These are phyloP conservation scores for Drosophila pseudoananassae DNA, from an alignment of 1,140 invertebrate species.

Conservation along the genomic window DNA sequence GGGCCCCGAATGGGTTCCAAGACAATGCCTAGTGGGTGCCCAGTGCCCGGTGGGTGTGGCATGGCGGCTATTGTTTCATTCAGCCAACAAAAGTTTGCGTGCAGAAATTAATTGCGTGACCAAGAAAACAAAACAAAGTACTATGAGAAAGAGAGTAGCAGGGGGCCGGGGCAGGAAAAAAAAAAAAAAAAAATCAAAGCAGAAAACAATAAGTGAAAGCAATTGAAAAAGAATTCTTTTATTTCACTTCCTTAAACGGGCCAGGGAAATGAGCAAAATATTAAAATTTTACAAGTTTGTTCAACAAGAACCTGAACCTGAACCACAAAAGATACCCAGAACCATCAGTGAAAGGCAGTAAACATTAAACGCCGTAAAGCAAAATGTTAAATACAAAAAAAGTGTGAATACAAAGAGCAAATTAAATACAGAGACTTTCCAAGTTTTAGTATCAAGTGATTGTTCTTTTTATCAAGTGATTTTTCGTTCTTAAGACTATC, in stretches of 20 bases:
- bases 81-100: conserved; percentile 47
- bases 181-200: conserved; percentile 36
- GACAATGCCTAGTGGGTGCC: conserved; percentile 32
- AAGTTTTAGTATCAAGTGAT: not conserved
- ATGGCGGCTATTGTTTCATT: conserved; percentile 42
- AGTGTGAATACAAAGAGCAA: not conserved
- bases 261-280: not conserved
- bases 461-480: not conserved
- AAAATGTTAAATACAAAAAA: not conserved
- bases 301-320: not conserved
- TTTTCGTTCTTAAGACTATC: too few species aligned
- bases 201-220: conserved; percentile 35
- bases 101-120: conserved; percentile 56
- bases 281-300: conserved; percentile 2
- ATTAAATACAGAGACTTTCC: not conserved
- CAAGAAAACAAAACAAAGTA: conserved; percentile 50
- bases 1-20: conserved; percentile 5
- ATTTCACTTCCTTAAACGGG: conserved; percentile 20
- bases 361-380: too few species aligned
- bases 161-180: too few species aligned
- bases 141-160: too few species aligned
- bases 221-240: conserved; percentile 40
- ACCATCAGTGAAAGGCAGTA: not conserved
- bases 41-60: not conserved
- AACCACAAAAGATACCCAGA: too few species aligned